These are phyloP conservation scores for Limosa lapponica DNA, from an alignment of 2,797 vertebrate genomes.

Conservation along the genomic window DNA sequence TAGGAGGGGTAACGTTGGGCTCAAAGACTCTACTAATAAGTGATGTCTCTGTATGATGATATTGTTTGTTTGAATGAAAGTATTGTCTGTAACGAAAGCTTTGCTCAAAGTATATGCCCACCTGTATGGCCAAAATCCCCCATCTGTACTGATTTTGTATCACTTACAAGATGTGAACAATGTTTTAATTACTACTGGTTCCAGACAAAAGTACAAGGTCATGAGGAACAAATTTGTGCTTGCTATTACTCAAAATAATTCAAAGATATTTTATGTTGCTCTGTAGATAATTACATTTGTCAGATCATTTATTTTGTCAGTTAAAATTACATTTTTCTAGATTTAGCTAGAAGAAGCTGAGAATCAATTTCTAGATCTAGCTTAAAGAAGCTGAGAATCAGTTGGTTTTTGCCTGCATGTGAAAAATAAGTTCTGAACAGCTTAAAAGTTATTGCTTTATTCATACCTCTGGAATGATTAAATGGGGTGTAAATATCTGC, in stretches of 20 bases:
- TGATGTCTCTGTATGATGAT: not conserved
- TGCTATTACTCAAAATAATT: not conserved
- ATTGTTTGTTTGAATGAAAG: not conserved
- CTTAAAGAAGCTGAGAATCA: not conserved
- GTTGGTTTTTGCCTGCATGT: not conserved
- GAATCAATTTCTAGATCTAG: not conserved
- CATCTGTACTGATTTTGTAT: not conserved
- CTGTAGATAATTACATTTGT: not conserved
- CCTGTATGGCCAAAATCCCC: not conserved
- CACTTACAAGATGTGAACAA: not conserved
- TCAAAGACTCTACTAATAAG: not conserved
- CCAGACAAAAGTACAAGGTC: not conserved
- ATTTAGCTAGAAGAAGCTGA: not conserved
- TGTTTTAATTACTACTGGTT: not conserved
- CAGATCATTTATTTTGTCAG: not conserved
- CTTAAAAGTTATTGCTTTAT: not conserved
- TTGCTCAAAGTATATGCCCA: not conserved
- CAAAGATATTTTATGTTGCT: not conserved
- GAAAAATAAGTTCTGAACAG: not conserved
- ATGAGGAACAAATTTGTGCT: not conserved
- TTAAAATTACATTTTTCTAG: not conserved
- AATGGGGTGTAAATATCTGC: not conserved
- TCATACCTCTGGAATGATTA: not conserved
- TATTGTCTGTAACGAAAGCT: not conserved
- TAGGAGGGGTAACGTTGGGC: not conserved